phyloP scores from a whole-genome alignment of 2,113 vertebrate species.

The Electrona antarctica region DNA sequence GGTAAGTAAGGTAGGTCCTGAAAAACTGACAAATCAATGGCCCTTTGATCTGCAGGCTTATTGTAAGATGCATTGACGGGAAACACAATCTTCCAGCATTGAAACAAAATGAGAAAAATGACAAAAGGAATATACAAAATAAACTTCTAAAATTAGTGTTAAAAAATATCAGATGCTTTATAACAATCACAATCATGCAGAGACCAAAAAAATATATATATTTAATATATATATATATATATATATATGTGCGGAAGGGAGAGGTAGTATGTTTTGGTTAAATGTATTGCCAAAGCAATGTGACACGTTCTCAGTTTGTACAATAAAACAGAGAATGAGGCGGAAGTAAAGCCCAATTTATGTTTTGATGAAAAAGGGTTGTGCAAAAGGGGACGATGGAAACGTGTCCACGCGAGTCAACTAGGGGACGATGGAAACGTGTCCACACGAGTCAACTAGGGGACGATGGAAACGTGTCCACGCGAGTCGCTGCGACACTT shows the following conservation, averaged over 20 bases:
- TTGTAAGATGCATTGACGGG: slow-evolving; percentile 65
- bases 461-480: slow-evolving; percentile 3
- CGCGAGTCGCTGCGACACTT: too few species aligned
- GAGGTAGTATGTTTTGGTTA: slow-evolving; percentile 82
- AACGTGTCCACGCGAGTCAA: not conserved
- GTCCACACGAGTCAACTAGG: not conserved
- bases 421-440: slow-evolving; percentile 9
- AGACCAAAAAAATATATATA: slow-evolving; percentile 27
- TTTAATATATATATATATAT: slow-evolving; percentile 17
- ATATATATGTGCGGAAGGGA: slow-evolving; percentile 67
- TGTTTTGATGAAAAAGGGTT: too few species aligned
- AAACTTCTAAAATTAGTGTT: slow-evolving; percentile 55
- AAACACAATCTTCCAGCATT: slow-evolving; percentile 73
- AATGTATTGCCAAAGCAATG: slow-evolving; percentile 62
- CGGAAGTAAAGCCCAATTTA: slow-evolving; percentile 14
- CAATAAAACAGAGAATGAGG: slow-evolving; percentile 37
- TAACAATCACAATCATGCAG: slow-evolving; percentile 60
- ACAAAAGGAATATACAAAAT: slow-evolving; percentile 46
- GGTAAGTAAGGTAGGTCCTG: too few species aligned
- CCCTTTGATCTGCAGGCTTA: slow-evolving; percentile 49
- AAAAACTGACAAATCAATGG: too few species aligned
- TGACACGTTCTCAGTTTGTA: slow-evolving; percentile 39
- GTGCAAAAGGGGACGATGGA: slow-evolving; percentile 9
- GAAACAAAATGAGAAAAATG: slow-evolving; percentile 51
- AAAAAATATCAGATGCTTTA: slow-evolving; percentile 41